Evolutionary conservation across 2,888 invertebrate genomes (phyloP).

Genomic region (Aphidoletes aphidimyza): DNA sequence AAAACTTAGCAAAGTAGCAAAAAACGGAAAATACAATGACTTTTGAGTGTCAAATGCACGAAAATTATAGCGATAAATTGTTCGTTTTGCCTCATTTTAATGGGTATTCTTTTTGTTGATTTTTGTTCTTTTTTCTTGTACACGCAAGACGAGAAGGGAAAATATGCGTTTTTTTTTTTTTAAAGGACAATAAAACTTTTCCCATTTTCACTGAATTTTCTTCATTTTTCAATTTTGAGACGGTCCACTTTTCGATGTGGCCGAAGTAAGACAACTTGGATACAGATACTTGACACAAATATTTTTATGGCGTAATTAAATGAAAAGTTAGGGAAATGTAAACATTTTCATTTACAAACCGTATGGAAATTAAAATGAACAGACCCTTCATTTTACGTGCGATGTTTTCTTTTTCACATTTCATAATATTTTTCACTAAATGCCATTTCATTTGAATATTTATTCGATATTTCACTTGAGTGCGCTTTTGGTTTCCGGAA

Average conservation of each 20-base stretch:
- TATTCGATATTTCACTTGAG: background rate
- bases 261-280: background rate
- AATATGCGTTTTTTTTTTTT: conserved; percentile 11
- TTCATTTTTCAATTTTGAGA: conserved; percentile 14
- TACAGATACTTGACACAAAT: background rate
- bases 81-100: background rate
- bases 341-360: background rate
- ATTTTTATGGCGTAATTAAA: background rate
- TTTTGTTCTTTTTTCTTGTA: too few relatives aligned
- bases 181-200: conserved; percentile 30
- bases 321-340: conserved; percentile 47
- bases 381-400: too few relatives aligned
- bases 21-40: background rate
- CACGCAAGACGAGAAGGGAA: background rate
- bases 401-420: conserved; percentile 19
- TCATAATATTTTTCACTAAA: conserved; percentile 10
- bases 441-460: conserved; percentile 17
- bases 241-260: background rate
- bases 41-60: background rate
- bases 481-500: background rate
- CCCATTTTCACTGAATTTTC: background rate
- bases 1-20: background rate
- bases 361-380: background rate
- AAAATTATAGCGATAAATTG: background rate
- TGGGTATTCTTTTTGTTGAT: background rate